phyloP scores from a whole-genome alignment of 1,140 invertebrate genomes.

The Leptopilina clavipes region DNA sequence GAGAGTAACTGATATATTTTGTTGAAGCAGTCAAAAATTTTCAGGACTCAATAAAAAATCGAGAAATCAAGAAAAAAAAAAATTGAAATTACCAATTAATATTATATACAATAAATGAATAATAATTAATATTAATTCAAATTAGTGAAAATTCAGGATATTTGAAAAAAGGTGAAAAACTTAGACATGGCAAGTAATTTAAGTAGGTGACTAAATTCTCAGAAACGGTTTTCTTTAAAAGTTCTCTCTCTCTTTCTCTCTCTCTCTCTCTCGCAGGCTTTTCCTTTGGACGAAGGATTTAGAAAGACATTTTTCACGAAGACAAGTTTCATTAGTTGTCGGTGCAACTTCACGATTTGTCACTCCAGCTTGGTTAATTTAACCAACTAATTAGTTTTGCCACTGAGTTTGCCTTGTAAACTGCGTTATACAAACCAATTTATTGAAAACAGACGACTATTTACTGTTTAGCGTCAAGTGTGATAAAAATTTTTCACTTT shows the following conservation, averaged over 20 bases:
- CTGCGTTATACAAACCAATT: background rate
- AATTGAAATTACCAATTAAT: too few species aligned
- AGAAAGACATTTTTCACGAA: slow-evolving; percentile 12
- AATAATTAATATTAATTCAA: too few species aligned
- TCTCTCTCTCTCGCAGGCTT: background rate
- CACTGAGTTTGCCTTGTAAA: slow-evolving; percentile 7
- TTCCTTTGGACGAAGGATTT: slow-evolving; percentile 3
- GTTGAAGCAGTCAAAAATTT: too few species aligned
- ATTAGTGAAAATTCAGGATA: too few species aligned
- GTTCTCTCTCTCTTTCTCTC: background rate
- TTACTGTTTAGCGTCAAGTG: background rate
- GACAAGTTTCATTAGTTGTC: slow-evolving; percentile 16
- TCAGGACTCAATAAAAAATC: too few species aligned
- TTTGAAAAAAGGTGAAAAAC: too few species aligned
- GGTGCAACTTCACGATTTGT: slow-evolving; percentile 4
- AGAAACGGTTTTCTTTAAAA: background rate
- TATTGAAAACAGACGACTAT: background rate
- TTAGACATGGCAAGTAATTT: too few species aligned
- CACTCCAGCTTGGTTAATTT: slow-evolving; percentile 6
- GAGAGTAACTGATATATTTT: too few species aligned
- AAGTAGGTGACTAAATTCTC: background rate
- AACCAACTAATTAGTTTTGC: slow-evolving; percentile 16
- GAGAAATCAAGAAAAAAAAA: too few species aligned
- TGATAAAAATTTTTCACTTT: background rate
- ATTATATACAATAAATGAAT: too few species aligned